A percentile compares a stretch with the other conserved stretches of the same genome.
Conservation (phyloP, 2,888 invertebrate genomes). For the Sinhomidia bicolor region DNA sequence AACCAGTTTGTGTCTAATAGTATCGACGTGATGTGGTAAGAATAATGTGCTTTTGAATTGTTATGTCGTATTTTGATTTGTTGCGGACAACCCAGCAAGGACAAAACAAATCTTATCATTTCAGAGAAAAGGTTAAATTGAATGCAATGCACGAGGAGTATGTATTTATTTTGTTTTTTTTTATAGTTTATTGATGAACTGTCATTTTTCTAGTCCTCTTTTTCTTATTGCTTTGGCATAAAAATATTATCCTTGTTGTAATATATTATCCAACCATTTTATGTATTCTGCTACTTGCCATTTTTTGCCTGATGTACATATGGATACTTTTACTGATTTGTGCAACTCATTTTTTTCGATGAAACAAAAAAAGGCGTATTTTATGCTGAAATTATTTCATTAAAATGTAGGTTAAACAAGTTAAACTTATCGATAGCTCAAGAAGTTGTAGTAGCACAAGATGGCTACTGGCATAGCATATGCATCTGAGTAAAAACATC, state of each 20-base stretch:
- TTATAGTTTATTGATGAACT: neutral
- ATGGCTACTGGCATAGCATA: too few species aligned
- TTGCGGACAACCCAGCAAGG: constrained; percentile 51
- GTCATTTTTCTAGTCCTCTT: constrained; percentile 17
- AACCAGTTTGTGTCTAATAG: neutral
- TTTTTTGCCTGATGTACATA: too few species aligned
- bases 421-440: too few species aligned
- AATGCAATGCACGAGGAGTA: neutral
- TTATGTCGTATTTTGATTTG: constrained; percentile 45
- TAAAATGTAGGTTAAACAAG: too few species aligned
- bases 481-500: too few species aligned
- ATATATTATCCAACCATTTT: too few species aligned
- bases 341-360: too few species aligned
- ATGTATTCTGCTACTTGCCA: too few species aligned
- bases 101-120: constrained; percentile 32
- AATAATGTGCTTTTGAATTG: constrained; percentile 14
- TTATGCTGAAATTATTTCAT: too few species aligned
- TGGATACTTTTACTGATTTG: too few species aligned
- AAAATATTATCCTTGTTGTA: too few species aligned
- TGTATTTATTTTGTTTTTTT: neutral
- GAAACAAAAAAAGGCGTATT: too few species aligned
- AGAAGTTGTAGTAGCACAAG: neutral
- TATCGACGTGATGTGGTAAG: constrained; percentile 61
- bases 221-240: neutral
- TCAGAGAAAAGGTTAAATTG: constrained; percentile 23